Evolutionary conservation across 2,113 vertebrate genomes (phyloP).

Genomic region (Leptosomus discolor): DNA sequence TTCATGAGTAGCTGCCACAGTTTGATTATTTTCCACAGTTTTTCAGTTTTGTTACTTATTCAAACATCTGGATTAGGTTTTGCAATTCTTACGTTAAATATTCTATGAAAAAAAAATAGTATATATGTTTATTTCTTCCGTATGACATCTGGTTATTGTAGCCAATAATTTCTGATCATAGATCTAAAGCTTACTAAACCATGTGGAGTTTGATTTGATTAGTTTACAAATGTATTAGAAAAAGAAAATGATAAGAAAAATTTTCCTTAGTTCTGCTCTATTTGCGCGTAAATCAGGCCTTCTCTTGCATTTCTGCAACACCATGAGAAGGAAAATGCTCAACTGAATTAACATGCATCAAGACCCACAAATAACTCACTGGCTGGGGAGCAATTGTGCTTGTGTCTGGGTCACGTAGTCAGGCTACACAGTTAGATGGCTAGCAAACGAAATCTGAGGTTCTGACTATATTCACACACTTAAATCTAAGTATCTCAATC

Average conservation of each 20-base stretch:
- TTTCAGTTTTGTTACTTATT: background rate
- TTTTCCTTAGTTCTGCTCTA: background rate
- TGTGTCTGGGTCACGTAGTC: background rate
- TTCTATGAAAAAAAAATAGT: background rate
- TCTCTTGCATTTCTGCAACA: background rate
- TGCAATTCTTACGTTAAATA: background rate
- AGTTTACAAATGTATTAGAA: background rate
- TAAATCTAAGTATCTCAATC: background rate
- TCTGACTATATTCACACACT: background rate
- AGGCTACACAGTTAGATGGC: background rate
- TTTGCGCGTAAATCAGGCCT: background rate
- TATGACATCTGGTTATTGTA: background rate
- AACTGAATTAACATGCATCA: background rate
- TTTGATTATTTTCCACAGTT: background rate
- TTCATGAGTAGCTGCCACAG: background rate
- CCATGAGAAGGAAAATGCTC: background rate
- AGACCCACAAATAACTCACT: background rate
- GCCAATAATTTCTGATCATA: background rate
- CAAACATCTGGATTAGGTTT: background rate
- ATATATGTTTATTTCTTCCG: background rate
- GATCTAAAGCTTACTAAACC: background rate
- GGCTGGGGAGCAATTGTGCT: background rate
- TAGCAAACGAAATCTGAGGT: background rate
- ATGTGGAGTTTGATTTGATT: background rate
- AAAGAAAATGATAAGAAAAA: background rate